These are phyloP conservation scores for Globia sparganii DNA, from an alignment of 2,888 invertebrate genomes.

Conservation along the genomic window DNA sequence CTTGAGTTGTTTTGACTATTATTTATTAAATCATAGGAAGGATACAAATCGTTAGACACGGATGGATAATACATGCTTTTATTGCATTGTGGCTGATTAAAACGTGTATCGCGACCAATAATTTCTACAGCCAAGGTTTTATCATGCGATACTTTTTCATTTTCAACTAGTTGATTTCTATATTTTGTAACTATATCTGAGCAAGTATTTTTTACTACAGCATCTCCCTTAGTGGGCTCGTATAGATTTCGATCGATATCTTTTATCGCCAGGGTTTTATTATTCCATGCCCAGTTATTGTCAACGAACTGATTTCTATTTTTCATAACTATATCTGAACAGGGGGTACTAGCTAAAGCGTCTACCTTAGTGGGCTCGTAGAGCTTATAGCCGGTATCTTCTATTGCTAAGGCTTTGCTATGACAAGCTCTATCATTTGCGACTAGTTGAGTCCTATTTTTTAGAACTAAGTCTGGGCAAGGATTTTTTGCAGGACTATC, in stretches of 20 bases:
- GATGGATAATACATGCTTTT: constrained; percentile 2
- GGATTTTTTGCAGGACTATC: not conserved
- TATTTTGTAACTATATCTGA: not conserved
- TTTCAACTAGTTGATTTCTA: not conserved
- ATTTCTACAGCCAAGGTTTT: not conserved
- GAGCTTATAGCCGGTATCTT: not conserved
- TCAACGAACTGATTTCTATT: not conserved
- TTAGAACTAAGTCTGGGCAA: not conserved
- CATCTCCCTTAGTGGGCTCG: not conserved
- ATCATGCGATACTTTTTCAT: not conserved
- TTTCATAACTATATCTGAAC: not conserved
- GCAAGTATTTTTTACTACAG: not conserved
- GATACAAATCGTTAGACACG: too few species aligned
- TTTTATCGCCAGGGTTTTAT: not conserved
- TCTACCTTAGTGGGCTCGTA: not conserved
- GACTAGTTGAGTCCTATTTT: not conserved
- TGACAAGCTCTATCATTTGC: not conserved
- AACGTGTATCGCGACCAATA: not conserved
- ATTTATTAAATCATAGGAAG: constrained; percentile 11
- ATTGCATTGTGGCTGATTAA: not conserved
- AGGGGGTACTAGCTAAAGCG: not conserved
- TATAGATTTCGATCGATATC: not conserved
- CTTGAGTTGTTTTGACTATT: not conserved
- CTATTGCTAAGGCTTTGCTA: not conserved
- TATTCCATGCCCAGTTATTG: not conserved